Base-by-base conservation (phyloP, 2,113 vertebrate species). In the Heterotilapia buettikoferi region DNA sequence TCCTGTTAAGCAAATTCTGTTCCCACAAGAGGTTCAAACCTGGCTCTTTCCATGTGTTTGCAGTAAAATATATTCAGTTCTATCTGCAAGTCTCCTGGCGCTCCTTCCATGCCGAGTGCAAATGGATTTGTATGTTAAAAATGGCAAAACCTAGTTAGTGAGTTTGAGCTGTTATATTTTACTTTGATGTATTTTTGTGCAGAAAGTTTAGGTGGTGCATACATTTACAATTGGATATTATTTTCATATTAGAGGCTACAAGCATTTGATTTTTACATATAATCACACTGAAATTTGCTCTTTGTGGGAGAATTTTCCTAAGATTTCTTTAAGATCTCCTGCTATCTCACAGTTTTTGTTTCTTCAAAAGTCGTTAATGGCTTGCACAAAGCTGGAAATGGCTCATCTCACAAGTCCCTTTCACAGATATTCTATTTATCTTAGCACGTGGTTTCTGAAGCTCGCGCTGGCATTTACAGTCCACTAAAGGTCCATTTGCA, bases 1-100 rank as follows among this genome's bases (percentile, higher is more conserved):
- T 88, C 59, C 88, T 88, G 84, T 89, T 86, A 80, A 61, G 78
- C 88, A 91, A 84, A 87, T 90, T 76, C 50, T 86, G 79, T 85
- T 80, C 80, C 45, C 81, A 82, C 19, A 13, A 86, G 80, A 83
- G 79, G 83, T 26, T 82, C 82, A 82, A 80, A 88, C 73, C 45
- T 50, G 73, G 45, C 80, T 84, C 68, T 57, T 73, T 79, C 61
- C 19, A 45, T 61, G 59, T 36, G 43, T 82, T 53, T 87, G 68
- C 87, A 56, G 78, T 84, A 68, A 86, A 90, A 93, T 88, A 63
- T 71, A 93, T 90, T 86, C 84, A 88, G 9, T 61, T 61, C 33
- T 91, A 59, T 84, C 79, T 91, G 52, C 50, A 45, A 61, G 53
- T 87, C 82, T 82, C 21, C 84, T 80, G 88, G 82, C 50, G 9